Evolutionary conservation across 2,888 invertebrate species (phyloP).

Genomic region (Acanthosepion pharaonis): DNA sequence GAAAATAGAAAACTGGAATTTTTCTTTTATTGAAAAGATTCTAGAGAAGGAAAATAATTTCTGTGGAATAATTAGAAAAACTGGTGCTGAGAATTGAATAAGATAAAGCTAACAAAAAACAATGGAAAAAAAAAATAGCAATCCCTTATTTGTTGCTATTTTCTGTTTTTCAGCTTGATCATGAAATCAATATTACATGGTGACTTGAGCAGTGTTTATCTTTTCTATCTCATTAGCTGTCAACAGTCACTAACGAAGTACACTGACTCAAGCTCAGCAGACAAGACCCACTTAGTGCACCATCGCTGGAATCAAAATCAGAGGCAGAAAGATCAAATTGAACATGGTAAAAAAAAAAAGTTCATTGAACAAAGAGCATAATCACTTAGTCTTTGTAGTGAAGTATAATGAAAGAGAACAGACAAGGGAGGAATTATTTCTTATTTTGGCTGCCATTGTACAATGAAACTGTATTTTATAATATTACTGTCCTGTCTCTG

Average conservation of each 20-base stretch:
- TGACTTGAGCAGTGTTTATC: neutral
- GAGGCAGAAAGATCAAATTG: neutral
- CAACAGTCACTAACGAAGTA: conserved; percentile 20
- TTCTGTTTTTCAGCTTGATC: neutral
- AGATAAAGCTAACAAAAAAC: no score
- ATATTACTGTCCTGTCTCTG: no score
- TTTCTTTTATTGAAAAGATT: no score
- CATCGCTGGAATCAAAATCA: neutral
- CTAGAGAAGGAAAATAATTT: no score
- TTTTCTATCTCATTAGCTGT: conserved; percentile 33
- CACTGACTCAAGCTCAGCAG: neutral
- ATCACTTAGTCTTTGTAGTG: neutral
- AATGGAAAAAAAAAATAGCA: no score
- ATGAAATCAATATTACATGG: neutral
- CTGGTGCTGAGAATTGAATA: no score
- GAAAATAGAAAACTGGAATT: no score
- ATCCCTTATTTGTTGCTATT: no score
- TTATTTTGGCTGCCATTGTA: neutral
- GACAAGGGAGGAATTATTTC: neutral
- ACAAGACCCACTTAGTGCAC: neutral
- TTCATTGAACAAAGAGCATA: neutral
- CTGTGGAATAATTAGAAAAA: no score
- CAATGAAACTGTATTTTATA: neutral
- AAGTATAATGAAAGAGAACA: neutral
- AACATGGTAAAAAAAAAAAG: no score